These are phyloP conservation scores for Ecliptopera silaceata DNA, from an alignment of 2,888 invertebrate species.

Conservation along the genomic window DNA sequence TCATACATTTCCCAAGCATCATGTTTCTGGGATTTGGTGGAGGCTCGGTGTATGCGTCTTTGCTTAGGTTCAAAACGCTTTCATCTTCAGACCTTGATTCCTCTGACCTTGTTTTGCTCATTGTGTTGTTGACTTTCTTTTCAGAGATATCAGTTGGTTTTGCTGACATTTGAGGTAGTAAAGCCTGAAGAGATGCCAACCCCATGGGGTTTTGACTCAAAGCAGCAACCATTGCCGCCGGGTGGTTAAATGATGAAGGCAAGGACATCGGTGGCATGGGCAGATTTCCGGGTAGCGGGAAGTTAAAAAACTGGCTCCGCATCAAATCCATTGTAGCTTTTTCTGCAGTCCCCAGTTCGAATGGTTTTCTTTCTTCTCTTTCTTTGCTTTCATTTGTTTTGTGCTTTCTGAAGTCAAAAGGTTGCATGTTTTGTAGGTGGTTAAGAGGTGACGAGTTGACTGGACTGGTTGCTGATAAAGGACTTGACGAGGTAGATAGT, in stretches of 20 bases:
- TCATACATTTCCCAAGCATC: conserved; percentile 85
- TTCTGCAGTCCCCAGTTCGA: conserved; percentile 61
- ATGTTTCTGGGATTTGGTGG: conserved; percentile 74
- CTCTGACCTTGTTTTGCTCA: conserved; percentile 58
- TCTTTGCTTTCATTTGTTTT: conserved; percentile 61
- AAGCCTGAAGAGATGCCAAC: conserved; percentile 85
- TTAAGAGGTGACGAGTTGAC: conserved; percentile 90
- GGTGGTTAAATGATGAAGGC: conserved; percentile 82
- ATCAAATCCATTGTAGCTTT: conserved; percentile 83
- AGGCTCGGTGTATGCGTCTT: conserved; percentile 68
- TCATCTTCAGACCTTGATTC: conserved; percentile 66
- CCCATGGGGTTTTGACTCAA: conserved; percentile 84
- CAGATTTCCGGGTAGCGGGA: conserved; percentile 82
- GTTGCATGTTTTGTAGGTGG: conserved; percentile 97
- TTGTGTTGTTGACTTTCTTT: conserved; percentile 63
- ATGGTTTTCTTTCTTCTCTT: conserved; percentile 75
- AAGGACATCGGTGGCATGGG: conserved; percentile 83
- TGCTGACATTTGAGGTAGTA: conserved; percentile 84
- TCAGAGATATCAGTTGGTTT: conserved; percentile 68
- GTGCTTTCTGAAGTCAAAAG: conserved; percentile 93
- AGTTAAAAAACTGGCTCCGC: conserved; percentile 85
- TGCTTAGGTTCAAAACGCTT: conserved; percentile 75
- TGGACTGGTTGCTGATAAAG: conserved; percentile 82
- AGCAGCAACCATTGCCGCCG: conserved; percentile 86
- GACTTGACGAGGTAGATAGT: conserved; percentile 77